Evolutionary conservation across 1,140 invertebrate genomes (phyloP).

Genomic region (Mercenaria mercenaria): DNA sequence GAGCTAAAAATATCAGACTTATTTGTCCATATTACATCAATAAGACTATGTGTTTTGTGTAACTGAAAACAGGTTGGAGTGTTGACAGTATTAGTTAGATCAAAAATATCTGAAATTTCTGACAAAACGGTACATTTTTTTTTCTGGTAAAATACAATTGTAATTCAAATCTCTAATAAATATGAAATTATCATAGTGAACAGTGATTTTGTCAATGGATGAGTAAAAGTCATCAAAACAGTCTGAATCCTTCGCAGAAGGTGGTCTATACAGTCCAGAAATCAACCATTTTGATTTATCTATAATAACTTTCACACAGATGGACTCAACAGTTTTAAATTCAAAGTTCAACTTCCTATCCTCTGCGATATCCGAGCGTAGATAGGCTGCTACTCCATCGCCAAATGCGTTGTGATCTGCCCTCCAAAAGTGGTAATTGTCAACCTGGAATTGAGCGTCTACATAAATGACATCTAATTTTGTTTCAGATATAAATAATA

Average conservation of each 20-base stretch:
- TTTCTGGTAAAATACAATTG: neutral
- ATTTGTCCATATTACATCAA: conserved; percentile 40
- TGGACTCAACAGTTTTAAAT: too few species aligned
- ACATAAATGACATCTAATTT: conserved; percentile 52
- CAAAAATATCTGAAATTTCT: too few species aligned
- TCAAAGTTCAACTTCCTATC: neutral
- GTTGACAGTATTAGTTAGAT: conserved; percentile 22
- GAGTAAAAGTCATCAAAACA: neutral
- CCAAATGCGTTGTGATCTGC: too few species aligned
- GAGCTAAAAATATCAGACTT: too few species aligned
- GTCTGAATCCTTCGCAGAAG: neutral
- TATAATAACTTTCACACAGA: too few species aligned
- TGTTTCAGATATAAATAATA: conserved; percentile 61
- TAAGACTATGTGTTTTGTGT: neutral
- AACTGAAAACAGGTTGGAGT: neutral
- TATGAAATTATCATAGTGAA: too few species aligned
- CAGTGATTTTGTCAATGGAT: too few species aligned
- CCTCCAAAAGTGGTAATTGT: too few species aligned
- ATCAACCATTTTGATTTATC: too few species aligned
- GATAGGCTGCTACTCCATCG: too few species aligned
- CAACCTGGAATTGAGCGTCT: conserved; percentile 20
- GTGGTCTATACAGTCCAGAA: neutral
- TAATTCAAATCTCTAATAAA: conserved; percentile 28
- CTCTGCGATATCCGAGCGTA: too few species aligned
- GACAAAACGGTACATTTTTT: too few species aligned